A percentile compares a stretch with the other conserved stretches of the same genome.
phyloP scores from a whole-genome alignment of 2,113 vertebrate species.

The Tinamus guttatus region DNA sequence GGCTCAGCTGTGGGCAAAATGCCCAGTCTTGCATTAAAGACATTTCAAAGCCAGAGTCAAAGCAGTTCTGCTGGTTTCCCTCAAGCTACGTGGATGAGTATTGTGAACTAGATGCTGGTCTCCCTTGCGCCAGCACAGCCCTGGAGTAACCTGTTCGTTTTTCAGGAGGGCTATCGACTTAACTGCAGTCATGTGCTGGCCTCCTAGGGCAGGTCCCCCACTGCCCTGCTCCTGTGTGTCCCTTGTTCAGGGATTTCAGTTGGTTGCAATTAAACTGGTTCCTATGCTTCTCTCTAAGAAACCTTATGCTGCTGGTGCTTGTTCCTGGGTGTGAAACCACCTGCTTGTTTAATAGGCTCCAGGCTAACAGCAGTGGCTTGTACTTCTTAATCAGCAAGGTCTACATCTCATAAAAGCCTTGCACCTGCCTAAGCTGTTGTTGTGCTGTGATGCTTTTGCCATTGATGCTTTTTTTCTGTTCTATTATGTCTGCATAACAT shows the following conservation, averaged over 20 bases:
- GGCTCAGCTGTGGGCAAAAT: slow-evolving; percentile 25
- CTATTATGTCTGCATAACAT: background rate
- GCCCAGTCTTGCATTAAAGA: slow-evolving; percentile 8
- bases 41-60: slow-evolving; percentile 29
- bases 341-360: background rate
- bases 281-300: background rate
- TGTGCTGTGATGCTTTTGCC: background rate
- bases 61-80: background rate
- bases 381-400: background rate
- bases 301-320: background rate
- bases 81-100: background rate
- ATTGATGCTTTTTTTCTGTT: background rate
- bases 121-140: background rate
- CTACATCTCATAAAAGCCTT: background rate
- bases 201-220: background rate
- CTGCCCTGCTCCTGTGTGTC: background rate
- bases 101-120: background rate
- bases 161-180: background rate
- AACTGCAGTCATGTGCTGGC: background rate
- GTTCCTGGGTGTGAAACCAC: background rate
- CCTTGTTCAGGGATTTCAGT: background rate
- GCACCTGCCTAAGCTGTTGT: background rate
- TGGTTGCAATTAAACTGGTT: background rate
- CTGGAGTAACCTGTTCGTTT: background rate
- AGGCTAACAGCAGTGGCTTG: background rate